Evolutionary conservation across 2,113 vertebrate genomes (phyloP), one percentile per base, ranked within the genome.

Genomic region (Atractosteus spatula): DNA sequence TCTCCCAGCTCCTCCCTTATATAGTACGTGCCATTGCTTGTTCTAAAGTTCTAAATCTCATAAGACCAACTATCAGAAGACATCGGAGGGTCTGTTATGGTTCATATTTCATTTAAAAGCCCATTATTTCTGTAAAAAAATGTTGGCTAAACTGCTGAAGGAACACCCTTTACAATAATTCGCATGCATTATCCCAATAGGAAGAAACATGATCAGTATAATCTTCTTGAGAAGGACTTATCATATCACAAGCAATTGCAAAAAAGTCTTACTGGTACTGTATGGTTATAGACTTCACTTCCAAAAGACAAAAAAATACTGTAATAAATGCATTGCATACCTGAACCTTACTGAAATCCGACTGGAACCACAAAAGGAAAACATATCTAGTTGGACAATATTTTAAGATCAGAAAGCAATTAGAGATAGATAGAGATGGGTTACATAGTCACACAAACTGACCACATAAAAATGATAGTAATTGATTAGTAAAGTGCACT

Each of bases 141-240:
- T 87, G 77, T 87, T 88, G 83, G 82, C 85, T 87, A 88, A 90
- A 89, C 85, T 89, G 85, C 86, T 90, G 89, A 90, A 89, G 85
- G 87, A 89, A 91, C 88, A 88, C 80, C 80, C 82, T 79, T 81
- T 84, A 84, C 82, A 82, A 80, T 88, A 82, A 90, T 91, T 89
- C 90, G 85, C 89, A 91, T 91, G 88, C 70, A 90, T 90, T 90
- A 87, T 71, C 80, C 78, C 86, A 89, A 89, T 86, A 83, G 82
- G 78, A 77, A 51, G 69, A 82, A 81, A 86, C 85, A 87, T 51
- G 47, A 51, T 7, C 47, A 51, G 47, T 51, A 51, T 10, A 51
- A 10, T 51, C 5, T 51, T 51, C 47, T 51, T 51, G 5, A 51
- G 47, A 10, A 10, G 47, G 47, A 51, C 47, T 51, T 7, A 1